Base-by-base conservation (phyloP, 1,140 invertebrate species). In the Lysiphlebus fabarum region DNA sequence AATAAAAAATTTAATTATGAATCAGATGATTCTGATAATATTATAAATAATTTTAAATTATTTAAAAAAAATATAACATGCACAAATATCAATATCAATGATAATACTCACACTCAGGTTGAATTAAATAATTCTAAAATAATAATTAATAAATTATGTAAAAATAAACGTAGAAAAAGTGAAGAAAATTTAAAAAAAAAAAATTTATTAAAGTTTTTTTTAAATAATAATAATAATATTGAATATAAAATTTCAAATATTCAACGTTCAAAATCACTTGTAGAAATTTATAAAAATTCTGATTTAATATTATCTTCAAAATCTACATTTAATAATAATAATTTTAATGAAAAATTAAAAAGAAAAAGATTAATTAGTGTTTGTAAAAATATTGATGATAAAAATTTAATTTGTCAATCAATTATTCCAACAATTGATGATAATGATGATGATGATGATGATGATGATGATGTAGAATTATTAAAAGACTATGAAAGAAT, bases 401-500 rank as follows among this genome's bases (percentile, higher is more conserved):
- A 43, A 53, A 43, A 58, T 53, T 36, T 53, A 12, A 44, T 17
- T 4, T n/a, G 41, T 33, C 37, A n/a, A 42, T 33, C 36, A 36
- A 51, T 51, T 12, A 51, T 37, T 51, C 38, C 49, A 11, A 51
- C 6, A 51, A 37, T 37, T 51, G 55, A 64, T 5, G 68, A 71
- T 10, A 70, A 73, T 44, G 77, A 86, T 5, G 77, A 82, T 41
- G 74, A 75, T 36, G 17, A 17, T 17, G 17, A 17, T 51, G 55
- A 64, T 6, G 68, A 72, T 10, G 70, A 73, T 44, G 77, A 86
- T 5, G 77, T 82, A 40, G 74, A 75, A 34, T 67, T 88, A 42
- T 72, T 88, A 67, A 80, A 75, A 4, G 84, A 87, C 64, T 88
- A 87, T 61, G 83, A 86, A 60, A 73, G 81, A 26, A 82, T 81